These are phyloP conservation scores for Sarcoramphus papa DNA, from an alignment of 2,797 vertebrate genomes.

Conservation along the genomic window DNA sequence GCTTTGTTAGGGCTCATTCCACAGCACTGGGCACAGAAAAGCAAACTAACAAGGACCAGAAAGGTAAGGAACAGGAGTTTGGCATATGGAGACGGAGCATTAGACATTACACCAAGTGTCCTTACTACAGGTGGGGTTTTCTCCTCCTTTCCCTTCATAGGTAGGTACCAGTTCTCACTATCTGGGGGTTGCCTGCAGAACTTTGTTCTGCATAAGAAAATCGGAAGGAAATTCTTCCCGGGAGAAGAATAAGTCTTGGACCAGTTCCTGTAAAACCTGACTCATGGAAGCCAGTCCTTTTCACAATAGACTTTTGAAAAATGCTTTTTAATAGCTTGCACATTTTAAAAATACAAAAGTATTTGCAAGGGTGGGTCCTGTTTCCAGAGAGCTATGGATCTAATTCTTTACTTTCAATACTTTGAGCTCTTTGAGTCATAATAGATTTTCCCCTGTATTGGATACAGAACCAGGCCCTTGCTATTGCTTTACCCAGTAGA, in stretches of 20 bases:
- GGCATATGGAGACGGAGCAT: neutral
- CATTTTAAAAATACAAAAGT: slow-evolving; percentile 56
- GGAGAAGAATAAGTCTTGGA: slow-evolving; percentile 43
- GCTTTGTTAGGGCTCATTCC: slow-evolving; percentile 6
- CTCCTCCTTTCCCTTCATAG: neutral
- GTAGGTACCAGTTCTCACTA: neutral
- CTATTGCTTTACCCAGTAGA: neutral
- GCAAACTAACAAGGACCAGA: neutral
- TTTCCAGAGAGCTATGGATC: slow-evolving; percentile 17
- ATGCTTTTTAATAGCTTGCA: slow-evolving; percentile 60
- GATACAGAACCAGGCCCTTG: neutral
- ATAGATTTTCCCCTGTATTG: neutral
- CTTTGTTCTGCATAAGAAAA: slow-evolving; percentile 15
- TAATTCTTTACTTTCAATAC: slow-evolving; percentile 29
- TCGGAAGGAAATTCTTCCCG: slow-evolving; percentile 31
- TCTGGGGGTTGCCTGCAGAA: neutral
- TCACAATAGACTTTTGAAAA: slow-evolving; percentile 47
- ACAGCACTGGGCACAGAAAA: neutral
- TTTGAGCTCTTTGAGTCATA: neutral
- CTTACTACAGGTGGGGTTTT: neutral
- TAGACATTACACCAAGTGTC: neutral
- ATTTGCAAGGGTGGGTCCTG: slow-evolving; percentile 36
- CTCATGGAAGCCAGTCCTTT: slow-evolving; percentile 49
- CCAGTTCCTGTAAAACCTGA: slow-evolving; percentile 59
- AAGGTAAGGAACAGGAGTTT: neutral